Evolutionary conservation across 2,797 vertebrate genomes (phyloP).

Genomic region (Chelon auratus): DNA sequence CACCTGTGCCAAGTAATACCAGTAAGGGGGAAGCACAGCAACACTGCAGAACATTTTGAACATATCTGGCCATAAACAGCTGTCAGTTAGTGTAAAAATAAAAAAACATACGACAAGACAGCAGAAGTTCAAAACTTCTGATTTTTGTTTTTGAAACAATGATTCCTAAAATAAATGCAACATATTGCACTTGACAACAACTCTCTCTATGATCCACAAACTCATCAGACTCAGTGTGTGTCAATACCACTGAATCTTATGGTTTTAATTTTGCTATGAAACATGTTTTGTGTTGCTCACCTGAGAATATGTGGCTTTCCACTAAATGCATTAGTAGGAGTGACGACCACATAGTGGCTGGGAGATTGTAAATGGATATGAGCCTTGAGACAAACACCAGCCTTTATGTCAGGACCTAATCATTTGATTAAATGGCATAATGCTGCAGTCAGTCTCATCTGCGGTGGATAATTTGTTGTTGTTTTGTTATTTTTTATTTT

Average conservation of each 20-base stretch:
- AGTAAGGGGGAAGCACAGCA: not conserved
- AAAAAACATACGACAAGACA: not conserved
- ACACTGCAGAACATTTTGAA: not conserved
- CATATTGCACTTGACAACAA: not conserved
- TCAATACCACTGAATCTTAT: not conserved
- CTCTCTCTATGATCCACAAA: conserved; percentile 1
- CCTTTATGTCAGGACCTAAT: conserved; percentile 34
- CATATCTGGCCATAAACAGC: not conserved
- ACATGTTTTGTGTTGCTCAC: too few relatives aligned
- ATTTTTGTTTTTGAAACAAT: not conserved
- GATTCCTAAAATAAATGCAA: conserved; percentile 3
- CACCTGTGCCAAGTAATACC: not conserved
- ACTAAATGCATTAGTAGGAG: conserved; percentile 43
- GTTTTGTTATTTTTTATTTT: conserved; percentile 4
- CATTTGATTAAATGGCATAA: conserved; percentile 38
- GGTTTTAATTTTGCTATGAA: not conserved
- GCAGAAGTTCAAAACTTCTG: not conserved
- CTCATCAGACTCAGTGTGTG: not conserved
- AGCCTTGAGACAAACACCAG: conserved; percentile 40
- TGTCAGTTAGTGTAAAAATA: not conserved
- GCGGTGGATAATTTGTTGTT: conserved; percentile 28
- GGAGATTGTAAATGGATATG: conserved; percentile 52
- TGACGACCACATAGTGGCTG: conserved; percentile 27
- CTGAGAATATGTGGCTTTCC: not conserved
- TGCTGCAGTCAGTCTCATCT: conserved; percentile 33